These are phyloP conservation scores for Tangachromis dhanisi DNA, from an alignment of 2,113 vertebrate genomes.

Conservation along the genomic window DNA sequence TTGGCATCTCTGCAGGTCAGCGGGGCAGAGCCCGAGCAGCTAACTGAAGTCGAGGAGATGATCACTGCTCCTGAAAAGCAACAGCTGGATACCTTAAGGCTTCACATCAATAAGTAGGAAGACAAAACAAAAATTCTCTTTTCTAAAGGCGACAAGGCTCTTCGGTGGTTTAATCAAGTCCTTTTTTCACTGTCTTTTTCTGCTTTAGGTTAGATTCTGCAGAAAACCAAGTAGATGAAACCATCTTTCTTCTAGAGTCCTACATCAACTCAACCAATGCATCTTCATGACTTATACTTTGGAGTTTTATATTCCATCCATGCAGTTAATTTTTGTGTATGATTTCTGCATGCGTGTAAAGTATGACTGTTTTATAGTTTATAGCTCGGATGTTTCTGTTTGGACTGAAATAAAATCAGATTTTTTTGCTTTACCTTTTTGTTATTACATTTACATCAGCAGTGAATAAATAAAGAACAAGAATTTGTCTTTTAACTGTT, in stretches of 20 bases:
- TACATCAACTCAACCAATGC: slow-evolving; percentile 70
- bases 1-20: slow-evolving; percentile 90
- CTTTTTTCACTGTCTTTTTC: neutral
- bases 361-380: slow-evolving; percentile 17
- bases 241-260: slow-evolving; percentile 85
- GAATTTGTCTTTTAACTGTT: slow-evolving; percentile 4
- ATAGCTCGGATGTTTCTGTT: neutral
- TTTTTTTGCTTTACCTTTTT: neutral
- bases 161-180: neutral
- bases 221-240: slow-evolving; percentile 92
- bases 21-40: slow-evolving; percentile 80
- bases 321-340: neutral
- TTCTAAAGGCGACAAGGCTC: no score
- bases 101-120: slow-evolving; percentile 88
- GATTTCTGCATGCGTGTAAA: neutral
- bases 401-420: neutral
- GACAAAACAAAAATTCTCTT: neutral
- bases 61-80: slow-evolving; percentile 87
- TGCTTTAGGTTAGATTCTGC: slow-evolving; percentile 83
- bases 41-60: slow-evolving; percentile 96
- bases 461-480: neutral
- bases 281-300: neutral
- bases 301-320: neutral
- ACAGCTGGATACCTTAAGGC: slow-evolving; percentile 84
- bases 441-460: neutral